Percentiles rank a stretch among this genome's conserved stretches.
phyloP scores from a whole-genome alignment of 2,797 vertebrate genomes.

The Macrochelys suwanniensis region DNA sequence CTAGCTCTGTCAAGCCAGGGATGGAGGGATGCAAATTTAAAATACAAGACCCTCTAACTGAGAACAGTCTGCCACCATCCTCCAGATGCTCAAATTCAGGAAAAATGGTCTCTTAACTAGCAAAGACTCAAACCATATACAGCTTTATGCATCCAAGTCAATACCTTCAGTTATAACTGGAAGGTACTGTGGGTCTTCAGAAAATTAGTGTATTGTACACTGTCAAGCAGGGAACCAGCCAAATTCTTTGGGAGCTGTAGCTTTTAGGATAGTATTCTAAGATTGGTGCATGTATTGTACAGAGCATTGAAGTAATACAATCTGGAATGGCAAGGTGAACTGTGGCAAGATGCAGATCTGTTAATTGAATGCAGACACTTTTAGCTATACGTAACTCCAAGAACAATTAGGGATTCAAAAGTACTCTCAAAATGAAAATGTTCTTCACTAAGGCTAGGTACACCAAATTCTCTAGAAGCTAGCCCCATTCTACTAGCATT shows the following conservation, averaged over 20 bases:
- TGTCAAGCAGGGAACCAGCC: neutral
- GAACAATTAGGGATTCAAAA: neutral
- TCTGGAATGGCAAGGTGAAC: neutral
- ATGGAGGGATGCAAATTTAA: accelerated
- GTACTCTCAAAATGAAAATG: neutral
- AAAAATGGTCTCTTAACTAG: neutral
- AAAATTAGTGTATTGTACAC: neutral
- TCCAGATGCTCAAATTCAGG: neutral
- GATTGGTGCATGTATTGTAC: neutral
- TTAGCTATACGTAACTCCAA: neutral
- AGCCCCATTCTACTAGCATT: accelerated
- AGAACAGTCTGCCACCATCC: neutral
- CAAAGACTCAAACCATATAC: neutral
- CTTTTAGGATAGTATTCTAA: neutral
- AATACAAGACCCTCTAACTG: neutral
- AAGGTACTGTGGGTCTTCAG: neutral
- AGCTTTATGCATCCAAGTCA: neutral
- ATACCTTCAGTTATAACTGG: accelerated
- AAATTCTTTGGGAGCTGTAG: accelerated
- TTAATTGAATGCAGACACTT: neutral
- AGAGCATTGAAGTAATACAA: neutral
- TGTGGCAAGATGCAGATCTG: neutral
- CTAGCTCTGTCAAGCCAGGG: neutral
- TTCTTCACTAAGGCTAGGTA: neutral
- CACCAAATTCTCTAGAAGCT: neutral